phyloP scores from a whole-genome alignment of 2,888 invertebrate genomes.

The Eilema sororculum region DNA sequence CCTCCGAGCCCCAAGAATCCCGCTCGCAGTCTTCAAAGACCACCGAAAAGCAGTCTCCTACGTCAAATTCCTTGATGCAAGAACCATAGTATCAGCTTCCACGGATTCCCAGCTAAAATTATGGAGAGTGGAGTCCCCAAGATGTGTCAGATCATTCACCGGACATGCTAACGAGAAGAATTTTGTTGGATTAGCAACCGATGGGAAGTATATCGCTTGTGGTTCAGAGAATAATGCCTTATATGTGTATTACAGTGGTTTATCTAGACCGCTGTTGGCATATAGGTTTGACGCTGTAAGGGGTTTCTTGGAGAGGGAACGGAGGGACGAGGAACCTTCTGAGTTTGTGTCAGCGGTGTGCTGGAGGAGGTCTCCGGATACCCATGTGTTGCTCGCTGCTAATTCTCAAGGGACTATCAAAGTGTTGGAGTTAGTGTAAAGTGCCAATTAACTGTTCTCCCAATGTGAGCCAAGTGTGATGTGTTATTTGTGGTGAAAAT shows the following conservation, averaged over 20 bases:
- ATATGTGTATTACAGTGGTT: conserved; percentile 96
- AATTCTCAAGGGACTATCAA: conserved; percentile 98
- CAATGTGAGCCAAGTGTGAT: conserved; percentile 4
- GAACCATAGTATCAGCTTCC: conserved; percentile 96
- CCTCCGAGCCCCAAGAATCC: conserved; percentile 93
- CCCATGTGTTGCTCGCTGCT: conserved; percentile 94
- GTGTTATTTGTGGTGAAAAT: not conserved
- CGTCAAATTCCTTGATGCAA: conserved; percentile 91
- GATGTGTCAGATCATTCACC: conserved; percentile 94
- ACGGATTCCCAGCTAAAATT: conserved; percentile 95
- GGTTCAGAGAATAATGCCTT: conserved; percentile 98
- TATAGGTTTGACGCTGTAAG: conserved; percentile 95
- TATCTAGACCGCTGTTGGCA: conserved; percentile 94
- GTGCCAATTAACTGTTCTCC: conserved; percentile 6
- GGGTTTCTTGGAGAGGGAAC: conserved; percentile 92
- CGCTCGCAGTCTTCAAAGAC: conserved; percentile 94
- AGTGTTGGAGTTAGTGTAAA: conserved; percentile 91
- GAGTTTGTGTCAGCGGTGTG: conserved; percentile 98
- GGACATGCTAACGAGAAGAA: conserved; percentile 98
- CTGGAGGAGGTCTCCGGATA: conserved; percentile 92
- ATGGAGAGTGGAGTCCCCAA: conserved; percentile 94
- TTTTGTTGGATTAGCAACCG: conserved; percentile 97
- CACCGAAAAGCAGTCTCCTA: conserved; percentile 98
- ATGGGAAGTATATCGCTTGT: conserved; percentile 95
- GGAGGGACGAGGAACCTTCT: conserved; percentile 94